Base-by-base conservation (phyloP, 2,113 vertebrate species). In the Hassar affinis region DNA sequence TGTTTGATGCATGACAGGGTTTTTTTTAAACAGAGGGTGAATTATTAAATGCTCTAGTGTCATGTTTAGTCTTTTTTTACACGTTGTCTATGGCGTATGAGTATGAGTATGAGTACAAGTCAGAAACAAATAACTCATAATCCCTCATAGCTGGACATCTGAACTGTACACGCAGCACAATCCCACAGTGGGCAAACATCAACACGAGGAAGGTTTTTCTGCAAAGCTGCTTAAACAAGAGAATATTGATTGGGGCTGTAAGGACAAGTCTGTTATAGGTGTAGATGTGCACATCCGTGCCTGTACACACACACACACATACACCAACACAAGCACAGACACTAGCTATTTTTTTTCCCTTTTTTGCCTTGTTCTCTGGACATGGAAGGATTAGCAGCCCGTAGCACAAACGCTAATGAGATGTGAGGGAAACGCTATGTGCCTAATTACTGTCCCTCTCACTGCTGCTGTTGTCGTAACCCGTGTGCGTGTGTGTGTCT, bases 391-490 rank as follows among this genome's bases (percentile, higher is more conserved):
- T 80, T 79, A 88, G 62, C 78, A 83, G 62, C 38, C 80, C 75
- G 75, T 76, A 59, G 82, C 86, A 87, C 12, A 20, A 74, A 45
- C 20, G 52, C 59, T 85, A 86, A 88, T 84, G 84, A 83, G 66
- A 85, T 81, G 78, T 72, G 61, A 84, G 78, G 33, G 45, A 56
- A 75, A 76, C 83, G 80, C 82, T 80, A 62, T 84, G 87, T 82
- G 87, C 78, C 78, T 88, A 81, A 90, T 83, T 87, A 85, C 85
- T 64, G 62, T 78, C 74, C 52, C 78, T 71, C 51, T 64, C 81
- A 78, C 81, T 62, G 61, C 66, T 47, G 56, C 64, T 88, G 80
- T 82, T 86, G 84, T 77, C 56, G 45, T 85, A 85, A 86, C 85
- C 75, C 64, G 42, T 66, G 69, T 56, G 47, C n/a, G 42, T 74